phyloP scores from a whole-genome alignment of 2,888 invertebrate genomes.

The Spilarctia lutea region DNA sequence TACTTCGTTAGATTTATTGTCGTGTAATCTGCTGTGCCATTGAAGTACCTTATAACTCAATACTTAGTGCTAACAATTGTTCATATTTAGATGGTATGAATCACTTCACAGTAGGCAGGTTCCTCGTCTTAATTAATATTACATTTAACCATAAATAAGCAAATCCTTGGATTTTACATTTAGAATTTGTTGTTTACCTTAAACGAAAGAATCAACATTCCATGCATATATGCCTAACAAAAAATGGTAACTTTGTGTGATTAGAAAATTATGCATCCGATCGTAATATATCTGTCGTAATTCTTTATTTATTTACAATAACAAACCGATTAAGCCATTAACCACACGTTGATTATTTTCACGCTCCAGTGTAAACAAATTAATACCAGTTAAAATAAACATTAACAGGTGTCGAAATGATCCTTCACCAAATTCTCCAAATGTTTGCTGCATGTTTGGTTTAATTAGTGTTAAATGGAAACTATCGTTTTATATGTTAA shows the following conservation, averaged over 20 bases:
- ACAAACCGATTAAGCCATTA: slow-evolving; percentile 37
- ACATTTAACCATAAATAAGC: too few relatives aligned
- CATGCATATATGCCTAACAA: neutral
- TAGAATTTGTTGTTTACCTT: neutral
- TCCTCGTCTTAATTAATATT: too few relatives aligned
- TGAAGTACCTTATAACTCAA: too few relatives aligned
- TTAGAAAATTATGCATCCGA: slow-evolving; percentile 1
- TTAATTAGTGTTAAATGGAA: slow-evolving; percentile 24
- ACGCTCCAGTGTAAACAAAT: slow-evolving; percentile 39
- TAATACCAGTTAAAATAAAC: slow-evolving; percentile 36
- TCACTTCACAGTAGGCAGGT: too few relatives aligned
- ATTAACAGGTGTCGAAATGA: slow-evolving; percentile 18
- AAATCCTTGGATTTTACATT: too few relatives aligned
- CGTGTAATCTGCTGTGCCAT: too few relatives aligned
- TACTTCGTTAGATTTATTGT: too few relatives aligned
- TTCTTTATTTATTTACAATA: slow-evolving; percentile 35
- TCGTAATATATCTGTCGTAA: slow-evolving; percentile 37
- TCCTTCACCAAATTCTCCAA: slow-evolving; percentile 9
- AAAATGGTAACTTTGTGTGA: neutral
- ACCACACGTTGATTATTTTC: slow-evolving; percentile 40
- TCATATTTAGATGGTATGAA: too few relatives aligned
- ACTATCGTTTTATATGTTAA: slow-evolving; percentile 2
- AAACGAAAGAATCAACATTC: neutral
- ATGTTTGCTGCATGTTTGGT: slow-evolving; percentile 28
- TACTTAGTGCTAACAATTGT: too few relatives aligned